phyloP scores from a whole-genome alignment of 1,140 invertebrate species.

The Geopemphigus sp. region DNA sequence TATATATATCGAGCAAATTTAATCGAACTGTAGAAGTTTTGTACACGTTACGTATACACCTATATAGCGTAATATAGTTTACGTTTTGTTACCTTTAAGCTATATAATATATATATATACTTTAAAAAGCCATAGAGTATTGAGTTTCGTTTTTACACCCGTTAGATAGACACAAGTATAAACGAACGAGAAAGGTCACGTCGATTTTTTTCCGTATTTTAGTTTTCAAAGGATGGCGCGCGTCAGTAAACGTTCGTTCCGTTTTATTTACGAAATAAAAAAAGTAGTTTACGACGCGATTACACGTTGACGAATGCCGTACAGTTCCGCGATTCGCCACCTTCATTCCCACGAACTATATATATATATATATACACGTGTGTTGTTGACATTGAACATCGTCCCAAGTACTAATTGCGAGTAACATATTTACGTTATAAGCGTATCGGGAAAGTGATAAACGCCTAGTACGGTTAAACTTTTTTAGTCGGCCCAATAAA shows the following conservation, averaged over 20 bases:
- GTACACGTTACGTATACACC: background rate
- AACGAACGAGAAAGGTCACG: constrained; percentile 24
- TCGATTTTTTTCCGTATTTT: constrained; percentile 3
- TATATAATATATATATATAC: background rate
- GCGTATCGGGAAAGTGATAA: background rate
- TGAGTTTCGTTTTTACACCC: constrained; percentile 30
- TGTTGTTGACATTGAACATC: too few relatives aligned
- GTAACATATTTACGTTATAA: too few relatives aligned
- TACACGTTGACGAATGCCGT: background rate
- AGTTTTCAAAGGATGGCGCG: constrained; percentile 8
- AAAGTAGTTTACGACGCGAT: constrained; percentile 15
- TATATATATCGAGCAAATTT: background rate
- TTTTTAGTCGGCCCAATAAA: background rate
- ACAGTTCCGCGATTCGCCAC: background rate
- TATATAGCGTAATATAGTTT: background rate
- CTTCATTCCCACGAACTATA: background rate
- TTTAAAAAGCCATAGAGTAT: background rate
- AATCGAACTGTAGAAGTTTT: background rate
- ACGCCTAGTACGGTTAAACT: background rate
- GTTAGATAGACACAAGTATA: constrained; percentile 2
- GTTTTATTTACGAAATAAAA: constrained; percentile 13
- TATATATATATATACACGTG: background rate
- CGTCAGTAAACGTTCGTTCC: constrained; percentile 11
- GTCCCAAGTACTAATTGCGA: too few relatives aligned
- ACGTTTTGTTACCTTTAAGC: background rate